Evolutionary conservation across 2,888 invertebrate species (phyloP).

Genomic region (Amphipoea lucens): DNA sequence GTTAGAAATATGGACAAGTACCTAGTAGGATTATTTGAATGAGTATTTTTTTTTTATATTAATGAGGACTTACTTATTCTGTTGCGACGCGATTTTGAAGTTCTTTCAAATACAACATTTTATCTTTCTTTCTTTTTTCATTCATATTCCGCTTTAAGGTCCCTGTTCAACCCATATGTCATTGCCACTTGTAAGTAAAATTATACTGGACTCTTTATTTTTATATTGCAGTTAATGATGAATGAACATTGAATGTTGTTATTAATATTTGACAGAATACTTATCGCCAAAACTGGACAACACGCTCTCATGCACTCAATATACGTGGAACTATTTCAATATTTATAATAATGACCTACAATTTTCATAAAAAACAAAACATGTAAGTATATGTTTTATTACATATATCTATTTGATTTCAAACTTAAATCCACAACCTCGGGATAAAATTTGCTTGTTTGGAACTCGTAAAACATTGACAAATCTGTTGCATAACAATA

Average conservation of each 20-base stretch:
- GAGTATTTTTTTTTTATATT: not conserved
- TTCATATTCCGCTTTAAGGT: not conserved
- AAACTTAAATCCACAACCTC: not conserved
- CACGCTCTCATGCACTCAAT: slow-evolving; percentile 38
- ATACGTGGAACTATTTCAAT: not conserved
- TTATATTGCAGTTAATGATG: slow-evolving; percentile 10
- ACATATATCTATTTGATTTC: not conserved
- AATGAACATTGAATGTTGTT: slow-evolving; percentile 23
- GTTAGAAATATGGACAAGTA: slow-evolving; percentile 8
- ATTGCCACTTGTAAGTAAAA: slow-evolving; percentile 29
- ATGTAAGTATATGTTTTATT: no score
- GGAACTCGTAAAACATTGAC: not conserved
- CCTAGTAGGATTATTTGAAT: not conserved
- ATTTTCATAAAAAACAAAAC: not conserved
- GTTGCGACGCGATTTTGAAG: not conserved
- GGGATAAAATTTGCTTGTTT: not conserved
- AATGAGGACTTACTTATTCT: not conserved
- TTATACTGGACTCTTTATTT: slow-evolving; percentile 29
- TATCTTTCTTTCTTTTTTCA: not conserved
- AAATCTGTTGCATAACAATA: not conserved
- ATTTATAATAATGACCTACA: not conserved
- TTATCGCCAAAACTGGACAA: slow-evolving; percentile 19
- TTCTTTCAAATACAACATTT: not conserved
- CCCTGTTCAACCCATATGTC: slow-evolving; percentile 10
- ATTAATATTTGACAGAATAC: slow-evolving; percentile 13